Percentiles rank a stretch among this genome's conserved stretches.
phyloP scores from a whole-genome alignment of 2,113 vertebrate genomes.

The Todiramphus saurophagus region DNA sequence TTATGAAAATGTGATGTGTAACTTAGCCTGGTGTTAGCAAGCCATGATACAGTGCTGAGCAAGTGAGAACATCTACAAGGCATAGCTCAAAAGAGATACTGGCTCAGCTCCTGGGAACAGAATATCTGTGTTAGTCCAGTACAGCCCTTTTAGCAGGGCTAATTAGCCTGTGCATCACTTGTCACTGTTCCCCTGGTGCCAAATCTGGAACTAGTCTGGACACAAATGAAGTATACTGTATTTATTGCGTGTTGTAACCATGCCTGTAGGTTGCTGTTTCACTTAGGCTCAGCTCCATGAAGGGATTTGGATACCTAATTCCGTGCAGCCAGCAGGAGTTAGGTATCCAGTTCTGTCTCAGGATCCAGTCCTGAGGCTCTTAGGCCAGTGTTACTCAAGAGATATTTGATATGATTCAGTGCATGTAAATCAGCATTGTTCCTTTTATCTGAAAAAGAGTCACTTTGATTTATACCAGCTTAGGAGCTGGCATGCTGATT shows the following conservation, averaged over 20 bases:
- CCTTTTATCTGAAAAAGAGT: background rate
- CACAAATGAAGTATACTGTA: background rate
- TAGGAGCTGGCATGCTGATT: background rate
- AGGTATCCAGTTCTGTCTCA: background rate
- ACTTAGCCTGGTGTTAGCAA: background rate
- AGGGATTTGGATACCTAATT: background rate
- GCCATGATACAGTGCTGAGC: background rate
- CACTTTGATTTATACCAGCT: background rate
- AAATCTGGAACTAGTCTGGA: background rate
- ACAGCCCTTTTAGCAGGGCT: background rate
- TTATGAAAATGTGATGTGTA: background rate
- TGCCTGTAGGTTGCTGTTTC: background rate
- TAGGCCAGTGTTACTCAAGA: background rate
- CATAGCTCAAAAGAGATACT: background rate
- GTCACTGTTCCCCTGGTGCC: background rate
- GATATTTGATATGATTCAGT: background rate
- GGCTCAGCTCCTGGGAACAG: background rate
- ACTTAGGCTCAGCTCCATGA: background rate
- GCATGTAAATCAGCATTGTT: background rate
- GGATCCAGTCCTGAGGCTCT: background rate
- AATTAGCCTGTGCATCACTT: background rate
- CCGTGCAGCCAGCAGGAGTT: background rate
- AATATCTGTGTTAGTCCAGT: background rate
- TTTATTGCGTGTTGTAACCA: background rate
- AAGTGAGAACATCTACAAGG: accelerated